These are phyloP conservation scores for Aphrocallistes beatrix DNA, from an alignment of 37 sponge, comb jelly and placozoan genomes.

Conservation along the genomic window DNA sequence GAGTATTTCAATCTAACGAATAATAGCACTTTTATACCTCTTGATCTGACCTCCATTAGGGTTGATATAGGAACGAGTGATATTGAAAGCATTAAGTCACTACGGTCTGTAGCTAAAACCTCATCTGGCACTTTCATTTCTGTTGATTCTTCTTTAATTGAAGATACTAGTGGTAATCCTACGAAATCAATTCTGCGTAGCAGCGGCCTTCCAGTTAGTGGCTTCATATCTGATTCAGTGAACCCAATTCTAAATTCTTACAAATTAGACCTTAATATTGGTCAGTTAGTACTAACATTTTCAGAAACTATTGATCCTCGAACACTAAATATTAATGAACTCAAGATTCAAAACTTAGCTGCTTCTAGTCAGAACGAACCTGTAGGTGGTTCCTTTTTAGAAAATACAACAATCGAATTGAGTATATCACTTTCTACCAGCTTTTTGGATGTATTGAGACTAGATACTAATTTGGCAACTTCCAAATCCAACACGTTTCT, in stretches of 20 bases:
- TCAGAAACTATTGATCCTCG: conserved; percentile 29
- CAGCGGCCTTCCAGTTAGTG: conserved; percentile 30
- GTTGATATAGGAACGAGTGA: background rate
- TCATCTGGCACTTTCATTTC: background rate
- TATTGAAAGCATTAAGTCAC: background rate
- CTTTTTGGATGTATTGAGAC: background rate
- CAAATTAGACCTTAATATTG: conserved; percentile 59
- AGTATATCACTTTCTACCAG: background rate
- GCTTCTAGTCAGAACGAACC: background rate
- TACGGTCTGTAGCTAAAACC: background rate
- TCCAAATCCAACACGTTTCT: conserved; percentile 32
- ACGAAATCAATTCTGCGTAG: conserved; percentile 24
- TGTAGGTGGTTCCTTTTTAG: background rate
- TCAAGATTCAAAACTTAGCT: background rate
- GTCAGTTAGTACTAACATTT: conserved; percentile 41
- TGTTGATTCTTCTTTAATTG: background rate
- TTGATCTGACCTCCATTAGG: background rate
- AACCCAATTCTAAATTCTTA: conserved; percentile 40
- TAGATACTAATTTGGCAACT: conserved; percentile 35
- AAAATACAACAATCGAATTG: background rate
- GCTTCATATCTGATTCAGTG: conserved; percentile 37
- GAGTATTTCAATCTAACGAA: background rate
- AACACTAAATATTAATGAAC: background rate
- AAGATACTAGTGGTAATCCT: conserved; percentile 50
- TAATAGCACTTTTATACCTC: background rate